Evolutionary conservation across 2,888 invertebrate species (phyloP).

Genomic region (Lissocephala sabroskyi): DNA sequence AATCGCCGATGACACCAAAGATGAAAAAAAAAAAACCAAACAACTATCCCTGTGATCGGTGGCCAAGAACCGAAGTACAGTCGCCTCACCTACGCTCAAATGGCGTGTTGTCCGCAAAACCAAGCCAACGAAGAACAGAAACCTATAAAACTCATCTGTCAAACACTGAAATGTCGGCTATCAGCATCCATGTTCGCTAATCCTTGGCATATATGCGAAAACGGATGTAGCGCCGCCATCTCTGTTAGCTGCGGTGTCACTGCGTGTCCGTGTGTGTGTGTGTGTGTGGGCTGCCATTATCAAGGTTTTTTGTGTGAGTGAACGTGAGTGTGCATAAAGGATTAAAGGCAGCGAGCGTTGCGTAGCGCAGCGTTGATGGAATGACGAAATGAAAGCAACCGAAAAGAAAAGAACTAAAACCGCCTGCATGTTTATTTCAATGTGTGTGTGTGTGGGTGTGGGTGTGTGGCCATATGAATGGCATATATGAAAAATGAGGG

Average conservation of each 20-base stretch:
- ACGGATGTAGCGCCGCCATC: conserved; percentile 40
- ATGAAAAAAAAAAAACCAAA: too few relatives aligned
- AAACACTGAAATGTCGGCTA: conserved; percentile 53
- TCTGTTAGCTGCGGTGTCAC: too few relatives aligned
- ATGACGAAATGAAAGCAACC: background rate
- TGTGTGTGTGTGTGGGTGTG: too few relatives aligned
- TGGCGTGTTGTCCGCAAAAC: too few relatives aligned
- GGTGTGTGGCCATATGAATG: too few relatives aligned
- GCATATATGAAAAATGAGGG: too few relatives aligned
- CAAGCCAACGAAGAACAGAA: too few relatives aligned
- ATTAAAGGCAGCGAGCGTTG: conserved; percentile 38
- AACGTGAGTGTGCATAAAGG: conserved; percentile 42
- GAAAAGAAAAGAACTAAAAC: background rate
- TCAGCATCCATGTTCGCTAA: conserved; percentile 55
- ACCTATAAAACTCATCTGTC: conserved; percentile 56
- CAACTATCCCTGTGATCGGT: too few relatives aligned
- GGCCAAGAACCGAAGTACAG: too few relatives aligned
- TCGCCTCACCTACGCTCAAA: too few relatives aligned
- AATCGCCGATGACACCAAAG: too few relatives aligned
- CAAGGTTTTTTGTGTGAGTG: conserved; percentile 49
- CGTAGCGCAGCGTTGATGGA: background rate
- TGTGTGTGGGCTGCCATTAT: conserved; percentile 41
- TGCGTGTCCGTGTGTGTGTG: conserved; percentile 8
- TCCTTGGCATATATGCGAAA: conserved; percentile 55
- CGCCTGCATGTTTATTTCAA: background rate